phyloP scores from a whole-genome alignment of 2,113 vertebrate species.

The Ginglymostoma cirratum region DNA sequence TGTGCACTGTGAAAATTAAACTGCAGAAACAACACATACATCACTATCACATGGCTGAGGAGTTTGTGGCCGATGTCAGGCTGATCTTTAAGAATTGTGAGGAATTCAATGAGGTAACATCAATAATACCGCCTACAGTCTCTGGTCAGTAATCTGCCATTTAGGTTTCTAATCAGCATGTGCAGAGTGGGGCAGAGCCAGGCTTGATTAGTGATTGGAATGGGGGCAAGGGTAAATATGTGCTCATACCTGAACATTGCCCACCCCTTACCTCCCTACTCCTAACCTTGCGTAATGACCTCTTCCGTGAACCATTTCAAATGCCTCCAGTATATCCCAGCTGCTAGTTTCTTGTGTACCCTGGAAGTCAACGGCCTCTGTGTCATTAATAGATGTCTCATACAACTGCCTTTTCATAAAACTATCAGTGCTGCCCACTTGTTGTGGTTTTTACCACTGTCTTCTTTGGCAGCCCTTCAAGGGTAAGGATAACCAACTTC shows the following conservation, averaged over 20 bases:
- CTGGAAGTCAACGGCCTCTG: not conserved
- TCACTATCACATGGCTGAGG: constrained; percentile 60
- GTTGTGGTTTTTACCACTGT: no score
- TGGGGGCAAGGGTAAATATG: no score
- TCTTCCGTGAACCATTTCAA: not conserved
- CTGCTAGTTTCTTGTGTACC: not conserved
- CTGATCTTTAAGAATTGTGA: constrained; percentile 69
- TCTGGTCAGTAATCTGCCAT: no score
- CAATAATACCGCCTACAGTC: constrained; percentile 23
- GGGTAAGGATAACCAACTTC: no score
- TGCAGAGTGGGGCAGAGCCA: not conserved
- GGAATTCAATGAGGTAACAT: constrained; percentile 70
- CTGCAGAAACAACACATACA: constrained; percentile 53
- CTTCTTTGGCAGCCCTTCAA: no score
- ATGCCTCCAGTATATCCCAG: not conserved
- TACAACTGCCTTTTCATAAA: not conserved
- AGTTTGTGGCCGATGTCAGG: constrained; percentile 65
- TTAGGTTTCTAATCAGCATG: no score
- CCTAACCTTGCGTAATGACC: not conserved
- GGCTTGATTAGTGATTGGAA: no score
- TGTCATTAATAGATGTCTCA: not conserved
- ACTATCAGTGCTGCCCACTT: not conserved
- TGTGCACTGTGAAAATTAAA: constrained; percentile 69
- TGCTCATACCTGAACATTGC: not conserved
- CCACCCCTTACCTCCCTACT: no score